phyloP scores from a whole-genome alignment of 2,888 invertebrate species.

The Helobdella robusta region DNA sequence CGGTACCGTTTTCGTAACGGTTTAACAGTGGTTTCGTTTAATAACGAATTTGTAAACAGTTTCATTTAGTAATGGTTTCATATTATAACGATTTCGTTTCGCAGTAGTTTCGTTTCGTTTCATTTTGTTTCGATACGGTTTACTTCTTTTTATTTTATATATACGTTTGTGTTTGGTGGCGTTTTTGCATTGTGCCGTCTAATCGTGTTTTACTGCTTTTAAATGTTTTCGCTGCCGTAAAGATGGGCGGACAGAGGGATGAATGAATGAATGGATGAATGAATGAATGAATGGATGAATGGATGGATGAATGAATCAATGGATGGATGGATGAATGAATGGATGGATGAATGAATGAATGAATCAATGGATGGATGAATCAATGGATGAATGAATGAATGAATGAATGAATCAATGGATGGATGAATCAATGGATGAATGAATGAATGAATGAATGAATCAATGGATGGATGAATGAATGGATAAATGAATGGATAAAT shows the following conservation, averaged over 20 bases:
- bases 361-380: conserved; percentile 13
- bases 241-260: conserved; percentile 9
- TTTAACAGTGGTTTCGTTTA: no score
- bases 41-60: no score
- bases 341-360: conserved; percentile 19
- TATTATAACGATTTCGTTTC: no score
- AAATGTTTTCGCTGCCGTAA: no score
- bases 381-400: conserved; percentile 2
- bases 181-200: no score
- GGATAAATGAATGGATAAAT: background rate
- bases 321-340: conserved; percentile 10
- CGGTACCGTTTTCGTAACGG: no score
- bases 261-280: conserved; percentile 21
- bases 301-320: conserved; percentile 20
- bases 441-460: background rate
- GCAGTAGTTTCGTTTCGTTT: no score
- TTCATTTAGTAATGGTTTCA: no score
- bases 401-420: background rate
- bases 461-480: background rate
- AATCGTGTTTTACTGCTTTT: no score
- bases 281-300: conserved; percentile 22
- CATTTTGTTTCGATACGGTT: no score
- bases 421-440: conserved; percentile 5
- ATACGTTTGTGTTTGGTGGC: no score
- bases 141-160: no score